Base-by-base conservation (phyloP, 2,888 invertebrate genomes). In the Urechis unicinctus region DNA sequence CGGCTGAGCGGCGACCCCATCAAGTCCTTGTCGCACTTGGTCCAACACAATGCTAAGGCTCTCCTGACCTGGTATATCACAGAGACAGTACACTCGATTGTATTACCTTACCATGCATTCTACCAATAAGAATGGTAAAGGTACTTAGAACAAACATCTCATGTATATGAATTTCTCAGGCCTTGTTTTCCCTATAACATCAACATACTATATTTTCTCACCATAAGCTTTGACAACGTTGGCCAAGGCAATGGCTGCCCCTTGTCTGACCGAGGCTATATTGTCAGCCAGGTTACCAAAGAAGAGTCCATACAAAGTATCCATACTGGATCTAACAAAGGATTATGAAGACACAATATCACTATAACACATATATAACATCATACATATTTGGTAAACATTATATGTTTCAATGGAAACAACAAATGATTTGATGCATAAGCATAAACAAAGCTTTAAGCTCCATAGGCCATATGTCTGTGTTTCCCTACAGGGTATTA, bases 251-350 rank as follows among this genome's bases (percentile, higher is more conserved):
- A 78, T 69, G 6, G 83, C 82, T n/a, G 82, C 82, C n/a, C 82
- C 82, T 66, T 82, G 81, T 24, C 83, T 67, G 3, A 83, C 82
- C 9, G 82, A 81, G 1, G 81, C 73, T 52, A 82, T 82, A 53
- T 78, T 79, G 69, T 83, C 82, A 65, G 78, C 78, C 51, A 82
- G 68, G 60, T 80, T 79, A 56, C 66, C 68, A 65, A 72, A 71
- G 74, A 77, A 75, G 62, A 82, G 68, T 3, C 80, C 79, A 62
- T 79, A 79, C 41, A 82, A 68, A 24, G 68, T 67, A 21, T 77
- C 74, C 64, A 81, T 61, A 3, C 6, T 52, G n/a, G 3, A 6
- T 22, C 52, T n/a, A n/a, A n/a, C n/a, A n/a, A n/a, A n/a, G n/a
- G n/a, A n/a, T n/a, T n/a, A n/a, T n/a, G n/a, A n/a, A n/a, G n/a